Percentiles rank a stretch among this genome's conserved stretches.
phyloP scores from a whole-genome alignment of 1,140 invertebrate genomes.

The Drosophila simulans region DNA sequence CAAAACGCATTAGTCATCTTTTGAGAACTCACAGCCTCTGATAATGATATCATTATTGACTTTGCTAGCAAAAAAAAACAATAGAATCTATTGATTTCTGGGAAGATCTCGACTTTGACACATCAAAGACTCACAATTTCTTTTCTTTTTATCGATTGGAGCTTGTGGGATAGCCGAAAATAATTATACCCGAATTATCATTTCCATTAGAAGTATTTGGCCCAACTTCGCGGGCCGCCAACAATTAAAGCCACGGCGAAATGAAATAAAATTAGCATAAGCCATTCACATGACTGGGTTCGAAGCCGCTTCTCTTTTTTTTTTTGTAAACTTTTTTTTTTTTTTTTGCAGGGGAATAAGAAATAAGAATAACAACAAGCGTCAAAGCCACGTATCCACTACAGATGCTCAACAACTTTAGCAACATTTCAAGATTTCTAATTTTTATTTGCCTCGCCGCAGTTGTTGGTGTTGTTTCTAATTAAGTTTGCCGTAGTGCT shows the following conservation, averaged over 20 bases:
- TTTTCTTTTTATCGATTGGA: neutral
- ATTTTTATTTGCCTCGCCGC: conserved; percentile 63
- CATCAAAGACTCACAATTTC: conserved; percentile 2
- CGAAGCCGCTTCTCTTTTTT: conserved; percentile 5
- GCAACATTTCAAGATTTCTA: conserved; percentile 69
- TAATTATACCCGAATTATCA: conserved; percentile 22
- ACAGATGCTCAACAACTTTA: conserved; percentile 57
- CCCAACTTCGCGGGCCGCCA: conserved; percentile 9
- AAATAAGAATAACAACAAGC: conserved; percentile 25
- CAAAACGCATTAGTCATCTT: conserved; percentile 20
- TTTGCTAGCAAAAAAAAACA: conserved; percentile 11
- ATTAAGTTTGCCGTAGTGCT: conserved; percentile 61
- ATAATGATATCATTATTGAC: conserved; percentile 29
- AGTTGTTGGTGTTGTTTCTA: conserved; percentile 60
- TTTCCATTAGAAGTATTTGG: conserved; percentile 19
- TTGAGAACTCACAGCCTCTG: neutral
- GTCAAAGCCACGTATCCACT: conserved; percentile 41
- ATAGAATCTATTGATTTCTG: conserved; percentile 9
- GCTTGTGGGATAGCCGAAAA: neutral
- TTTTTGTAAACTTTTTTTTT: conserved; percentile 27
- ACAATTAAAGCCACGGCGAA: conserved; percentile 32
- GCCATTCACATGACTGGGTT: conserved; percentile 37
- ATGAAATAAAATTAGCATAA: conserved; percentile 45
- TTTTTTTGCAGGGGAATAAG: conserved; percentile 23
- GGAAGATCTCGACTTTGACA: conserved; percentile 3